A percentile compares a stretch with the other conserved stretches of the same genome.
These are phyloP conservation scores for Pimephales promelas DNA, from an alignment of 2,113 vertebrate genomes.

Conservation along the genomic window DNA sequence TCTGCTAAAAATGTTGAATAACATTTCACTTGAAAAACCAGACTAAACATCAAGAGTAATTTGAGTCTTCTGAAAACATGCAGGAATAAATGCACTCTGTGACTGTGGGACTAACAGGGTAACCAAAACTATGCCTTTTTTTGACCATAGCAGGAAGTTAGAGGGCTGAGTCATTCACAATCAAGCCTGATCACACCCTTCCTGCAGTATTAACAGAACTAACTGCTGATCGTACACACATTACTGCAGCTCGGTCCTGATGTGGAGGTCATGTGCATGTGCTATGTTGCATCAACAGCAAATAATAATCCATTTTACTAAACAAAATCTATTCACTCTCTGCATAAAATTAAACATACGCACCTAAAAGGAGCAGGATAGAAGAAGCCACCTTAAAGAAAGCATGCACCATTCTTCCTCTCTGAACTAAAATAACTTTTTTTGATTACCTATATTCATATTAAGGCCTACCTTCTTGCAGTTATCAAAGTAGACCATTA, in stretches of 20 bases:
- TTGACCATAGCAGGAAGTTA: constrained; percentile 48
- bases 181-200: constrained; percentile 50
- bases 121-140: constrained; percentile 31
- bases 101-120: neutral
- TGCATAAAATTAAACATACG: neutral
- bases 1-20: neutral
- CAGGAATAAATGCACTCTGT: neutral
- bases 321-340: neutral
- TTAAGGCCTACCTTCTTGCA: constrained; percentile 50
- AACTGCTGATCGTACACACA: neutral
- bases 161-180: constrained; percentile 54
- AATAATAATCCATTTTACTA: neutral
- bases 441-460: neutral
- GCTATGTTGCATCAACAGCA: neutral
- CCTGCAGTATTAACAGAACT: constrained; percentile 36
- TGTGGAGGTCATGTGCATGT: neutral
- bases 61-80: neutral
- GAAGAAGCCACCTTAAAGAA: neutral
- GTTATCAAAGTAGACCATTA: constrained; percentile 51
- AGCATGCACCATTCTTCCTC: neutral
- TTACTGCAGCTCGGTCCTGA: neutral
- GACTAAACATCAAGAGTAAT: neutral
- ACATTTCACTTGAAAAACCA: neutral
- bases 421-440: neutral
- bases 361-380: neutral